These are phyloP conservation scores for Girardinus metallicus DNA, from an alignment of 2,797 vertebrate species.

Conservation along the genomic window DNA sequence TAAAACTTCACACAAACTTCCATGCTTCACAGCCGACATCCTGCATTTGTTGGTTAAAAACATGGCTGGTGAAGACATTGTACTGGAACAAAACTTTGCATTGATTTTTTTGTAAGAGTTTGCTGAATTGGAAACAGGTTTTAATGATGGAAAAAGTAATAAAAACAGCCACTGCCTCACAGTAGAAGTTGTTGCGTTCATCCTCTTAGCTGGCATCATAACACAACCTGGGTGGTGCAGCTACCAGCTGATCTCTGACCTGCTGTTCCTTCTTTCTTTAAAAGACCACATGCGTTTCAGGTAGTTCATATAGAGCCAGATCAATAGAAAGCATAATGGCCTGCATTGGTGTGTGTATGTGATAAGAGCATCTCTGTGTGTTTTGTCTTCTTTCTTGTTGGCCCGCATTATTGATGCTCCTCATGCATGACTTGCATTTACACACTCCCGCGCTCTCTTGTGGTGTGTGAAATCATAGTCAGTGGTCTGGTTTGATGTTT, in stretches of 20 bases:
- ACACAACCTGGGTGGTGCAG: neutral
- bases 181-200: neutral
- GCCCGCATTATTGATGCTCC: conserved; percentile 32
- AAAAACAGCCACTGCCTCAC: conserved; percentile 7
- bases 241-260: conserved; percentile 7
- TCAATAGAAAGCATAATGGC: conserved; percentile 7
- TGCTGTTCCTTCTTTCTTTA: neutral
- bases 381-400: conserved; percentile 5
- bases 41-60: conserved; percentile 24
- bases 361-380: neutral
- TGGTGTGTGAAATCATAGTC: conserved; percentile 61
- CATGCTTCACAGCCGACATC: neutral
- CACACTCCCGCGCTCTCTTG: conserved; percentile 26
- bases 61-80: conserved; percentile 13
- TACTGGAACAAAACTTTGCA: conserved; percentile 12
- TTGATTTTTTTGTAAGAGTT: conserved; percentile 11
- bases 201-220: conserved; percentile 8
- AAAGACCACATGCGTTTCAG: conserved; percentile 16
- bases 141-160: conserved; percentile 39
- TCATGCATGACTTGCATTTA: conserved; percentile 49
- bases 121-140: conserved; percentile 28
- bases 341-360: conserved; percentile 2
- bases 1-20: conserved; percentile 6
- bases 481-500: conserved; percentile 67
- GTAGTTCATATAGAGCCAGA: conserved; percentile 5